These are phyloP conservation scores for Notodonta ziczac DNA, from an alignment of 2,888 invertebrate genomes.

Conservation along the genomic window DNA sequence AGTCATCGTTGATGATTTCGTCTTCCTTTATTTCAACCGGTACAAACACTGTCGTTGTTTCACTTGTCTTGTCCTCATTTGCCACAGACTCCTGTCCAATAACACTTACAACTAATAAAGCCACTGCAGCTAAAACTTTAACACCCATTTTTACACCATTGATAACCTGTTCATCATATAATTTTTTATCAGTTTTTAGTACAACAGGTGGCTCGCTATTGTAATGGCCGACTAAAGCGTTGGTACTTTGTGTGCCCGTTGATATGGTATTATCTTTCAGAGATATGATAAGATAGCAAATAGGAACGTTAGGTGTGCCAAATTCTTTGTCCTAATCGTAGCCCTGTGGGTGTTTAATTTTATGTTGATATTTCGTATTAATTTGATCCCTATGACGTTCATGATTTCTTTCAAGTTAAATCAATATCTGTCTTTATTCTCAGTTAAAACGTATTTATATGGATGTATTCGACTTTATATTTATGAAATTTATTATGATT, in stretches of 20 bases:
- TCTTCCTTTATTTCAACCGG: conserved; percentile 41
- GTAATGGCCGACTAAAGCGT: conserved; percentile 66
- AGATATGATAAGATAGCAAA: conserved; percentile 82
- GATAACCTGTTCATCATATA: conserved; percentile 61
- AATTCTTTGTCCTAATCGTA: conserved; percentile 81
- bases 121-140: conserved; percentile 62
- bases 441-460: too few species aligned
- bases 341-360: conserved; percentile 51
- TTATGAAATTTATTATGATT: too few species aligned
- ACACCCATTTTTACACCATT: conserved; percentile 68
- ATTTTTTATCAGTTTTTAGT: conserved; percentile 61
- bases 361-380: conserved; percentile 22
- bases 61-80: conserved; percentile 38
- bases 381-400: neutral
- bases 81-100: conserved; percentile 65
- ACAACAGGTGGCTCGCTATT: conserved; percentile 72
- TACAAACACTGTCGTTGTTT: conserved; percentile 21
- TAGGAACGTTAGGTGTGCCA: conserved; percentile 82
- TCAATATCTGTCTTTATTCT: too few species aligned
- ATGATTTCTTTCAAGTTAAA: neutral
- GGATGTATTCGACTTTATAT: too few species aligned
- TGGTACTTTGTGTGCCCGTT: conserved; percentile 69
- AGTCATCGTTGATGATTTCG: conserved; percentile 42
- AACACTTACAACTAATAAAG: conserved; percentile 67
- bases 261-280: conserved; percentile 73